Evolutionary conservation across 2,797 vertebrate genomes (phyloP).

Genomic region (Sebastes itinus): DNA sequence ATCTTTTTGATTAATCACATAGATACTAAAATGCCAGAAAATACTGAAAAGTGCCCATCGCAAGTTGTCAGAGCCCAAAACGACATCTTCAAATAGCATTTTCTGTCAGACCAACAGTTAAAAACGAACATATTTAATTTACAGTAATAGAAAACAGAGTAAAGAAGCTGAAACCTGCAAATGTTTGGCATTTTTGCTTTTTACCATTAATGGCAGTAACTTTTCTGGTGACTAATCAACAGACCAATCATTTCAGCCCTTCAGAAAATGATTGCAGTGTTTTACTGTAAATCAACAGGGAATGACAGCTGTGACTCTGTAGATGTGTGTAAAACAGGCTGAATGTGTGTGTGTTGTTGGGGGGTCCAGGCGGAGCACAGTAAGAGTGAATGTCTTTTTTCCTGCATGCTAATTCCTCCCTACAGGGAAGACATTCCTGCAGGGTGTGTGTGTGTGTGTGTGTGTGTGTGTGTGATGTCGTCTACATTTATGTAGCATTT

Average conservation of each 20-base stretch:
- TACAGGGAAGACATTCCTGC: slow-evolving; percentile 69
- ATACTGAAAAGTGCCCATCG: neutral
- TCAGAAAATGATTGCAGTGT: neutral
- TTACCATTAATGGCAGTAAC: neutral
- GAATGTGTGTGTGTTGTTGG: slow-evolving; percentile 40
- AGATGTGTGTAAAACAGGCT: slow-evolving; percentile 32
- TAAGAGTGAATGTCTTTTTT: slow-evolving; percentile 43
- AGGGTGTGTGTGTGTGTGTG: slow-evolving; percentile 38
- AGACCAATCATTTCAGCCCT: neutral
- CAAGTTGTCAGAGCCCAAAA: neutral
- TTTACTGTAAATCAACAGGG: neutral
- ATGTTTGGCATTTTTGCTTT: neutral
- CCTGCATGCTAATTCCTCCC: slow-evolving; percentile 79
- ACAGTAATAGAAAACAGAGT: neutral
- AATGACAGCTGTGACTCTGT: slow-evolving; percentile 30
- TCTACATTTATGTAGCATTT: slow-evolving; percentile 38
- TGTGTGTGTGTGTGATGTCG: slow-evolving; percentile 35
- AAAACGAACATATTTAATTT: neutral
- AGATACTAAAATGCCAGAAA: neutral
- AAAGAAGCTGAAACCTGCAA: neutral
- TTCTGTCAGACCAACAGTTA: neutral
- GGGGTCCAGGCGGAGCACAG: slow-evolving; percentile 61
- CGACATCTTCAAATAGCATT: neutral
- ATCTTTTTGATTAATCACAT: neutral
- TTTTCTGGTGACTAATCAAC: neutral